Base-by-base conservation (phyloP, 2,797 vertebrate genomes). In the Glyptemys insculpta region DNA sequence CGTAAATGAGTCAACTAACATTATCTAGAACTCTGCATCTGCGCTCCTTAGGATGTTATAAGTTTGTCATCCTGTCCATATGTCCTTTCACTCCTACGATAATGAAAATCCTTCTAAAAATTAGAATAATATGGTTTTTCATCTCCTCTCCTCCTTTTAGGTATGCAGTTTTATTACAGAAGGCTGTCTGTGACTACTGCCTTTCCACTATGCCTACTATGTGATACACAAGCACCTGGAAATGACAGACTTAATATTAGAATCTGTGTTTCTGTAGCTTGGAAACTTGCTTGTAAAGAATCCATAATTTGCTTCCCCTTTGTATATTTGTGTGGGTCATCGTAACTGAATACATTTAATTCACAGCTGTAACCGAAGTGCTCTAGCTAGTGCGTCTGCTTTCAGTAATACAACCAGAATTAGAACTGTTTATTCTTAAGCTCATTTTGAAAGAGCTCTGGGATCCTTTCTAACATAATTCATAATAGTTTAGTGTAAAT, bases 181-280 rank as follows among this genome's bases (percentile, higher is more conserved):
- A 68, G 92, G 72, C 85, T 96, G 89, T 93, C 83, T 68, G 19
- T 86, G 93, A 7, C 85, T 5, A 12, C 79, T 72, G 68, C 18
- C 19, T 72, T 72, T 91, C 59, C 59, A 80, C 92, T 95, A 31
- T 88, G 76, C 5, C 0, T 54, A 79, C 27, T 3, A 82, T 86
- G 87, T 86, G 92, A 31, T 76, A 54, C 89, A 92, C 49, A 89
- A 95, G 93, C 94, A 88, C 83, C 94, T 96, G 95, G 93, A n/a
- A 52, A 44, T 0, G 78, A 79, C 1, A 49, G 79, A 23, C 5
- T 4, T 34, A 7, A 83, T 57, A 4, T 53, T 21, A 6, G 3
- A 37, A 57, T 41, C 74, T 56, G 37, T 12, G 29, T 94, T 94
- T 92, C 79, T 1, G 0, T 85, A 12, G 4, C 54, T 72, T 72